A percentile compares a stretch with the other conserved stretches of the same genome.
Evolutionary conservation across 2,797 vertebrate species (phyloP).

Genomic region (Poecilia velifera): DNA sequence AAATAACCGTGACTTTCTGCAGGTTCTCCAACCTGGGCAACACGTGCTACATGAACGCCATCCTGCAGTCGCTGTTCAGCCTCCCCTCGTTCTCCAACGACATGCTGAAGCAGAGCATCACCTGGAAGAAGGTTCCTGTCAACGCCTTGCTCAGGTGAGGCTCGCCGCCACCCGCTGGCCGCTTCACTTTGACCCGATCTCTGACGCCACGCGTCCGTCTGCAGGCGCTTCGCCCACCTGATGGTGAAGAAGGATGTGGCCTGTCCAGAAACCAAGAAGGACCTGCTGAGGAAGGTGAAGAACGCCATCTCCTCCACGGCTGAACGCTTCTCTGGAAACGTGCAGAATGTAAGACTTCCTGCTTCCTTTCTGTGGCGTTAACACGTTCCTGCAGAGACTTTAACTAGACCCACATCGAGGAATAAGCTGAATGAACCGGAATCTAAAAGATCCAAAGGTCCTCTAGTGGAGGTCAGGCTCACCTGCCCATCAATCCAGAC

Average conservation of each 20-base stretch:
- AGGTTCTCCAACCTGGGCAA: conserved; percentile 99
- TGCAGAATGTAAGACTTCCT: conserved; percentile 91
- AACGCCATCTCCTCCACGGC: conserved; percentile 97
- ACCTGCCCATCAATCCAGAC: background rate
- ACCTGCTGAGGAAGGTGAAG: conserved; percentile 96
- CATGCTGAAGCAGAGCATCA: conserved; percentile 94
- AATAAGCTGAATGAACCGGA: background rate
- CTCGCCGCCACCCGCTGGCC: too few relatives aligned
- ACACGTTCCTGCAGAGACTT: background rate
- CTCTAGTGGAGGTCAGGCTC: too few relatives aligned
- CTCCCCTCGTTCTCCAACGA: conserved; percentile 96
- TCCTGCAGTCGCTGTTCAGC: conserved; percentile 97
- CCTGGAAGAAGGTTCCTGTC: conserved; percentile 93
- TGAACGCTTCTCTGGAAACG: conserved; percentile 97
- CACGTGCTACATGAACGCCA: conserved; percentile 99
- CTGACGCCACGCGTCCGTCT: background rate
- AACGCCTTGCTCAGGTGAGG: conserved; percentile 94
- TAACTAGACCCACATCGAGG: background rate
- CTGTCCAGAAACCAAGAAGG: conserved; percentile 94
- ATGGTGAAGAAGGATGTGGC: conserved; percentile 95
- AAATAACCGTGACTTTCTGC: background rate
- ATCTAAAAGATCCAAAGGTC: background rate
- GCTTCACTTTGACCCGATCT: background rate
- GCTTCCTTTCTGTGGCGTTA: background rate
- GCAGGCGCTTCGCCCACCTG: conserved; percentile 94